Percentiles rank a stretch among this genome's conserved stretches.
phyloP scores from a whole-genome alignment of 1,140 invertebrate species.

The Achroia grisella region DNA sequence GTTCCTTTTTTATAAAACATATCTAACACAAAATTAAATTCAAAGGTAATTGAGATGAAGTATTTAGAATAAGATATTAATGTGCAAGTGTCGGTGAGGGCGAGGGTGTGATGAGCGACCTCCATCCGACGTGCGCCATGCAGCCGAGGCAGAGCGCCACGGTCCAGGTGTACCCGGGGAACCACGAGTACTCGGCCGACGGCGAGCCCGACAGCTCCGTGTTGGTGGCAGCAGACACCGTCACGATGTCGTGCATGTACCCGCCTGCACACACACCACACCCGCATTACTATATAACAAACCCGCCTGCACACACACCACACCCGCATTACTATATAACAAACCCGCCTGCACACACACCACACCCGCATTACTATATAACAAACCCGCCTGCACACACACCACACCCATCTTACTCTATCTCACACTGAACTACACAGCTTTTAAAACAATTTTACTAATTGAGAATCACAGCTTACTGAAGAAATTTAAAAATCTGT shows the following conservation, averaged over 20 bases:
- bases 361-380: neutral
- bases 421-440: too few relatives aligned
- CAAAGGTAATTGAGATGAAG: too few relatives aligned
- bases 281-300: neutral
- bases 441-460: too few relatives aligned
- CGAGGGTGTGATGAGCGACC: too few relatives aligned
- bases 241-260: slow-evolving; percentile 85
- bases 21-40: too few relatives aligned
- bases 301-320: slow-evolving; percentile 70
- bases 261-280: slow-evolving; percentile 65
- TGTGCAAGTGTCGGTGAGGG: too few relatives aligned
- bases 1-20: too few relatives aligned
- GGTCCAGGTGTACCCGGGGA: slow-evolving; percentile 88
- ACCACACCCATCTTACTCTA: neutral
- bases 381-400: slow-evolving; percentile 69
- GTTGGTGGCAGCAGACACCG: slow-evolving; percentile 76
- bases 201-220: slow-evolving; percentile 70
- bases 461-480: too few relatives aligned
- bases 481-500: too few relatives aligned
- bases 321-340: neutral
- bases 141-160: slow-evolving; percentile 79
- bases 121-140: slow-evolving; percentile 82
- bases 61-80: too few relatives aligned
- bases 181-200: slow-evolving; percentile 85
- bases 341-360: slow-evolving; percentile 69